Percentiles rank a stretch among this genome's conserved stretches.
phyloP scores from a whole-genome alignment of 2,113 vertebrate species.

The Melanostigma gelatinosum region DNA sequence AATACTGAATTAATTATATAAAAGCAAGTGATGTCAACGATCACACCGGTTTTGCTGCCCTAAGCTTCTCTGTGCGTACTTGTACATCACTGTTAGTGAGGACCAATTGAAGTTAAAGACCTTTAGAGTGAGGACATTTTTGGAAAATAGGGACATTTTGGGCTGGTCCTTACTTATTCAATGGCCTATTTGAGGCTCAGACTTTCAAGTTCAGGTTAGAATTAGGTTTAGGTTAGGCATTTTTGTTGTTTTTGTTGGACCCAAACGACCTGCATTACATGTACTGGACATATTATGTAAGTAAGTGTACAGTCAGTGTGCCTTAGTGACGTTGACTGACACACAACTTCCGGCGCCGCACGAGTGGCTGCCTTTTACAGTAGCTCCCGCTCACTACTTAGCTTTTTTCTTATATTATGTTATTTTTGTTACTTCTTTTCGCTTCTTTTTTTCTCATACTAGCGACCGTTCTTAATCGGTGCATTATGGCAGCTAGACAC shows the following conservation, averaged over 20 bases:
- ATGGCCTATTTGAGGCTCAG: not conserved
- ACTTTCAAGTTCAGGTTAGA: not conserved
- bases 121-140: not conserved
- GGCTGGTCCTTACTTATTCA: no score
- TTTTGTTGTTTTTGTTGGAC: not conserved
- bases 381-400: no score
- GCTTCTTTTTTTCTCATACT: no score
- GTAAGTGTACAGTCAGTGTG: not conserved
- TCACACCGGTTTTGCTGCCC: slow-evolving; percentile 27
- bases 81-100: not conserved
- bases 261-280: not conserved
- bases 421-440: no score
- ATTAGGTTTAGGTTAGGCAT: not conserved
- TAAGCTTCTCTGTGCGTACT: slow-evolving; percentile 17
- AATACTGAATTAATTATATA: slow-evolving; percentile 13
- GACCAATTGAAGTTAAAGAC: not conserved
- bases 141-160: no score
- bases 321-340: not conserved
- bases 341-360: no score
- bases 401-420: no score
- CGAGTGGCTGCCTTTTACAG: no score
- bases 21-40: slow-evolving; percentile 30
- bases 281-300: no score
- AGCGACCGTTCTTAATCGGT: no score
- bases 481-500: no score